phyloP scores from a whole-genome alignment of 1,140 invertebrate genomes.

The Lucilia sericata region DNA sequence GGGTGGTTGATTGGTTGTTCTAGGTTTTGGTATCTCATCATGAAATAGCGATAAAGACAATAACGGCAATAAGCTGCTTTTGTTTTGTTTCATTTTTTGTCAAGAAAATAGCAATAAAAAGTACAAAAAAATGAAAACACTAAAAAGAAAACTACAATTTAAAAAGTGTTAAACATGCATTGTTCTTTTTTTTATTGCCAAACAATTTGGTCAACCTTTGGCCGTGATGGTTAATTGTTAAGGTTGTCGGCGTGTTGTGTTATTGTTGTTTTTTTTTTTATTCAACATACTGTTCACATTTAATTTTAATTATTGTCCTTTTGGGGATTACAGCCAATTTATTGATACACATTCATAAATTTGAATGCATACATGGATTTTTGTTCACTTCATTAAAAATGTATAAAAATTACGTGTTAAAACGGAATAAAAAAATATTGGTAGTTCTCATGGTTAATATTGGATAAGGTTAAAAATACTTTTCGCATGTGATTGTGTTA shows the following conservation, averaged over 20 bases:
- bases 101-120: not conserved
- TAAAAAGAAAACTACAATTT: not conserved
- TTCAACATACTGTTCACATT: not conserved
- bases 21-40: no score
- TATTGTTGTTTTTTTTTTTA: not conserved
- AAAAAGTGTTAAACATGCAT: slow-evolving; percentile 6
- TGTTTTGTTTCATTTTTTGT: not conserved
- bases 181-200: slow-evolving; percentile 5
- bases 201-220: slow-evolving; percentile 21
- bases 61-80: not conserved
- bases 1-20: no score
- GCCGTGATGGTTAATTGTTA: slow-evolving; percentile 9
- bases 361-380: not conserved
- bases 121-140: not conserved
- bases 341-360: not conserved
- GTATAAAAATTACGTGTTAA: slow-evolving; percentile 1
- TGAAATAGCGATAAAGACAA: not conserved
- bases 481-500: no score
- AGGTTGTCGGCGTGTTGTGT: not conserved
- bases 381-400: not conserved
- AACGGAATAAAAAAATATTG: not conserved
- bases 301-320: not conserved
- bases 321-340: not conserved
- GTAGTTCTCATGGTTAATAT: no score
- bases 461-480: no score